These are phyloP conservation scores for Platichthys flesus DNA, from an alignment of 2,113 vertebrate species.

Conservation along the genomic window DNA sequence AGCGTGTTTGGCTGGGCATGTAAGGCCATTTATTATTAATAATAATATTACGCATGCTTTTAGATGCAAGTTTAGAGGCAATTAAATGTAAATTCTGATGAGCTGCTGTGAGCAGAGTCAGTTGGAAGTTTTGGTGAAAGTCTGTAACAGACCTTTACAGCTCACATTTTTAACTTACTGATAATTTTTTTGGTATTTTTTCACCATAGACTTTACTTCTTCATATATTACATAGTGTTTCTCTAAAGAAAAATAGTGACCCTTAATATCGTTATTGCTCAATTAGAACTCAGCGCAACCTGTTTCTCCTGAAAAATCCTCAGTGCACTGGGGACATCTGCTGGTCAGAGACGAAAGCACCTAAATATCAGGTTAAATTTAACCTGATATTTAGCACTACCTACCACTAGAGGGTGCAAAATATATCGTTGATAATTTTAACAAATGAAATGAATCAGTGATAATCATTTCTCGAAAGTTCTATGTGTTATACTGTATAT, in stretches of 20 bases:
- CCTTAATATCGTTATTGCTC: not conserved
- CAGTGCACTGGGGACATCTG: conserved; percentile 39
- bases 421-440: not conserved
- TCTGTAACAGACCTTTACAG: not conserved
- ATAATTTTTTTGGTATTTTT: not conserved
- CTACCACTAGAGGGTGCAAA: not conserved
- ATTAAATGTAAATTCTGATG: too few relatives aligned
- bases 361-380: not conserved
- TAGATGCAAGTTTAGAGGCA: too few relatives aligned
- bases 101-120: not conserved
- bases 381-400: too few relatives aligned
- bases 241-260: not conserved
- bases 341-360: conserved; percentile 41
- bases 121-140: too few relatives aligned
- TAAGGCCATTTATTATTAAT: too few relatives aligned
- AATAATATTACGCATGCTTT: too few relatives aligned
- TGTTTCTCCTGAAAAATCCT: not conserved
- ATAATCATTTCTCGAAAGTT: too few relatives aligned
- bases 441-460: too few relatives aligned
- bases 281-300: not conserved
- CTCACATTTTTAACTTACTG: not conserved
- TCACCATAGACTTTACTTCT: too few relatives aligned
- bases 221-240: not conserved
- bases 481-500: too few relatives aligned
- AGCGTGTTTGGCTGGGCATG: not conserved